phyloP scores from a whole-genome alignment of 2,797 vertebrate species.

The Dermochelys coriacea region DNA sequence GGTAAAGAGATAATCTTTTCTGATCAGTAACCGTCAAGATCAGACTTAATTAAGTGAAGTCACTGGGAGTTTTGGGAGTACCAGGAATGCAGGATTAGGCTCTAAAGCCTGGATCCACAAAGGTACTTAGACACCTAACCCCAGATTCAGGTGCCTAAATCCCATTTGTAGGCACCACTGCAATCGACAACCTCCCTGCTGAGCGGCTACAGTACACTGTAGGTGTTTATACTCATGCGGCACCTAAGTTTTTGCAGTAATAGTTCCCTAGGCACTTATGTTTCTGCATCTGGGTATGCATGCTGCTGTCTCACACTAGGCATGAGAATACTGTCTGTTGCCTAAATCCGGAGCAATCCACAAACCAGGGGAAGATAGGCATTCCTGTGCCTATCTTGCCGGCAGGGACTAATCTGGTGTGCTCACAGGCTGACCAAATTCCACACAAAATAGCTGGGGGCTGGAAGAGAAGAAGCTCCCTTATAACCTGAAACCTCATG shows the following conservation, averaged over 20 bases:
- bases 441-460: not conserved
- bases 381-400: not conserved
- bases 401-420: not conserved
- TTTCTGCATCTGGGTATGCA: not conserved
- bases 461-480: not conserved
- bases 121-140: not conserved
- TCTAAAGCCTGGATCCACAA: not conserved
- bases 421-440: not conserved
- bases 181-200: not conserved
- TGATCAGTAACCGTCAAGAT: not conserved
- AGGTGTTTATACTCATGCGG: not conserved
- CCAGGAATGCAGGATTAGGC: not conserved
- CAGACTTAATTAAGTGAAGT: not conserved
- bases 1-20: not conserved
- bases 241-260: not conserved
- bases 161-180: not conserved
- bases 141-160: not conserved
- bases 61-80: not conserved
- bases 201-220: not conserved
- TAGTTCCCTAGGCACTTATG: not conserved
- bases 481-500: not conserved
- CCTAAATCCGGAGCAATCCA: not conserved
- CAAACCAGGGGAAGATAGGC: not conserved
- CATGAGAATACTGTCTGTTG: not conserved
- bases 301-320: not conserved